Evolutionary conservation across 2,113 vertebrate species (phyloP), one percentile per base, ranked within the genome.

Genomic region (Candoia aspera): DNA sequence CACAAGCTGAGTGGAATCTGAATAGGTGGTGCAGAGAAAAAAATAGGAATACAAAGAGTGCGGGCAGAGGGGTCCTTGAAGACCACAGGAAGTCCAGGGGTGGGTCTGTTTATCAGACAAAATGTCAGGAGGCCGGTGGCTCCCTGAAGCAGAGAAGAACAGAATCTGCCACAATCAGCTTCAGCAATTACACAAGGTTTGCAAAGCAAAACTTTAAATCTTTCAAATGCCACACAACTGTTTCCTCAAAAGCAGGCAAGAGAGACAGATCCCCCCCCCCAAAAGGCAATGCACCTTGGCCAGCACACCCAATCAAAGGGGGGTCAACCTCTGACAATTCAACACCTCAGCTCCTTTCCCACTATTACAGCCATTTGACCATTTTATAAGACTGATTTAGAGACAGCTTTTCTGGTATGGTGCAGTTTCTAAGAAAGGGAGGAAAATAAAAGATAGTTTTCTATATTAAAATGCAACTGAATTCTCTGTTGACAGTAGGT

Each of bases 1-100:
- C 92, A 88, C 1, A 84, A 94, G 93, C 94, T 62, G 59, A 12
- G 95, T 90, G 95, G 95, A 93, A 93, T 95, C 83, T 10, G 91
- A 94, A 93, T 91, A 94, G 53, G 29, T 46, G 55, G 54, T 88
- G 42, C 0, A 3, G 53, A 92, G 23, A 8, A 8, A 90, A 90
- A 6, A 13, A 83, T 21, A 13, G 88, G 59, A 54, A 94, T 91
- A 95, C 94, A 92, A 92, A 87, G 83, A 57, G 64, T 12, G n/a
- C 17, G 54, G 54, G 55, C 13, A 6, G 11, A 6, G 59, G 5
- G 79, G 3, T 33, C 6, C 68, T 37, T 79, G 58, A 91, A 92
- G 86, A 24, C 55, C 59, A 86, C 60, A 0, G 49, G 92, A 90
- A 95, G 88, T 84, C 91, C 84, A 92, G 89, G 90, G 89, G 93